These are phyloP conservation scores for Orussus abietinus DNA, from an alignment of 1,140 invertebrate species.

Conservation along the genomic window DNA sequence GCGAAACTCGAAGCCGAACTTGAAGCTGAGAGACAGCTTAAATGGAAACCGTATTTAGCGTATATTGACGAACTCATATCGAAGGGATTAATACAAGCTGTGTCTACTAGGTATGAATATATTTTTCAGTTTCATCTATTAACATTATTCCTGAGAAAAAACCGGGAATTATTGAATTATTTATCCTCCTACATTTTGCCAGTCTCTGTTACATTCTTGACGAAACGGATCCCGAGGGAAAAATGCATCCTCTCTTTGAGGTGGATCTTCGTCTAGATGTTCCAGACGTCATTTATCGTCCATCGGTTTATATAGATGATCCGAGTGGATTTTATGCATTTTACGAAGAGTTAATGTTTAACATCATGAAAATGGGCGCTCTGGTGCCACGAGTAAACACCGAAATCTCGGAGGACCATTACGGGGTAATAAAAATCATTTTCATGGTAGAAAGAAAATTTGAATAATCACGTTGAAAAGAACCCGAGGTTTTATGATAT, in stretches of 20 bases:
- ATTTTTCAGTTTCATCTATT: too few relatives aligned
- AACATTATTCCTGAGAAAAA: too few relatives aligned
- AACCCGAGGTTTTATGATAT: too few relatives aligned
- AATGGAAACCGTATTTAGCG: constrained; percentile 62
- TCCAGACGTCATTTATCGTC: constrained; percentile 61
- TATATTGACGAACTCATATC: constrained; percentile 63
- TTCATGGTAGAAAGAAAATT: neutral
- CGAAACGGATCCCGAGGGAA: constrained; percentile 46
- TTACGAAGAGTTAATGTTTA: constrained; percentile 57
- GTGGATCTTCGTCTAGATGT: constrained; percentile 62
- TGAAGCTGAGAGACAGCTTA: constrained; percentile 28
- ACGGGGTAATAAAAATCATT: constrained; percentile 30
- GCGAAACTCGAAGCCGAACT: constrained; percentile 22
- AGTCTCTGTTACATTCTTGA: constrained; percentile 50
- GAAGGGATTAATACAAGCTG: constrained; percentile 58
- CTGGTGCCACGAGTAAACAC: constrained; percentile 62
- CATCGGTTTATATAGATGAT: constrained; percentile 59
- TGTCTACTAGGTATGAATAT: constrained; percentile 38
- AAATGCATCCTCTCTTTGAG: constrained; percentile 56
- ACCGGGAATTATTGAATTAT: constrained; percentile 1
- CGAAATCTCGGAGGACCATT: constrained; percentile 35
- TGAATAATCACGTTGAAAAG: neutral
- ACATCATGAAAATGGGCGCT: constrained; percentile 65
- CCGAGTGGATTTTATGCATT: constrained; percentile 59
- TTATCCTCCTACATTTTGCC: neutral